phyloP scores from a whole-genome alignment of 2,888 invertebrate genomes.

The Dione juno region DNA sequence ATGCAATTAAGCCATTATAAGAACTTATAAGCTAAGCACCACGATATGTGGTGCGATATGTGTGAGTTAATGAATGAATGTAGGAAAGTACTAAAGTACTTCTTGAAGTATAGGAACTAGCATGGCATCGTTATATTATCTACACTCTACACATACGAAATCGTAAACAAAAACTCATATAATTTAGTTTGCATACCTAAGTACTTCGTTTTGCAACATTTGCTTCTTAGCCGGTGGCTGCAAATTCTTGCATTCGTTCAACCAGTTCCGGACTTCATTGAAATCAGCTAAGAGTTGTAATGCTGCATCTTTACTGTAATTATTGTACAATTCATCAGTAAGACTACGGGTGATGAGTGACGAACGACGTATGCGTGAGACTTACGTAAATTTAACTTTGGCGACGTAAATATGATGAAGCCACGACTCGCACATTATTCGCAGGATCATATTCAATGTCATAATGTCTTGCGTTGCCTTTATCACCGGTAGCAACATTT shows the following conservation, averaged over 20 bases:
- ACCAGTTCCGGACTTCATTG: conserved; percentile 90
- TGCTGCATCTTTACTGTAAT: conserved; percentile 86
- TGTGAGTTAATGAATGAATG: too few relatives aligned
- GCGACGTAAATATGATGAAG: conserved; percentile 92
- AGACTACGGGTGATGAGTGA: too few relatives aligned
- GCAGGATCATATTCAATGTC: conserved; percentile 89
- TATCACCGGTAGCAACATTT: conserved; percentile 90
- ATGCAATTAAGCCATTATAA: too few relatives aligned
- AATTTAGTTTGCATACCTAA: conserved; percentile 64
- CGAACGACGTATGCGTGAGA: not conserved
- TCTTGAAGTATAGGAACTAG: too few relatives aligned
- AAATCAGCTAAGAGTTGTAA: conserved; percentile 92
- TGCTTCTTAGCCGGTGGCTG: conserved; percentile 80
- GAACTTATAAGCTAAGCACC: too few relatives aligned
- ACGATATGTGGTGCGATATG: too few relatives aligned
- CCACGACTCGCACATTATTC: conserved; percentile 94
- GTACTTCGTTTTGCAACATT: conserved; percentile 85
- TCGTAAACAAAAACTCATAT: too few relatives aligned
- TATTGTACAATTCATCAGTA: conserved; percentile 11
- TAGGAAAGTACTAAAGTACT: too few relatives aligned
- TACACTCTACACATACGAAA: too few relatives aligned
- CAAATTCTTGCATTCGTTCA: conserved; percentile 84
- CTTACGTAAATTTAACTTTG: conserved; percentile 90
- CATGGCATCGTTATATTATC: too few relatives aligned
- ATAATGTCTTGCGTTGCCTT: conserved; percentile 88